These are phyloP conservation scores for Spicauda simplicius DNA, from an alignment of 2,888 invertebrate genomes.

Conservation along the genomic window DNA sequence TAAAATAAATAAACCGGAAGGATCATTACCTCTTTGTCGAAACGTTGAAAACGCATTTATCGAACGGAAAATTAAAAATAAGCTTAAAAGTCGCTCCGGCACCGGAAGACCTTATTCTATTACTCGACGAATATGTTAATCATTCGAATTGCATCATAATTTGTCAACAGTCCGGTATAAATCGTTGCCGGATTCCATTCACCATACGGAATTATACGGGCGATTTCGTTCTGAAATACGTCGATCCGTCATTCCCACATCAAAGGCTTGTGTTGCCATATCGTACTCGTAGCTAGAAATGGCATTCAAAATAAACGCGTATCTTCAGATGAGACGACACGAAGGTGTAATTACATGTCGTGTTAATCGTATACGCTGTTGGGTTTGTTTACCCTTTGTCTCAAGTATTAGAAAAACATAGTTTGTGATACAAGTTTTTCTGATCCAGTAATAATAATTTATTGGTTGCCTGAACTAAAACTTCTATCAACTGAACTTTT, in stretches of 20 bases:
- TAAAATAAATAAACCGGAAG: no score
- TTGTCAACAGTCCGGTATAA: constrained; percentile 29
- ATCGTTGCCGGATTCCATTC: constrained; percentile 13
- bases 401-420: no score
- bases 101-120: constrained; percentile 16
- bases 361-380: no score
- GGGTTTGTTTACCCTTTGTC: no score
- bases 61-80: background rate
- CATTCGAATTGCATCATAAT: constrained; percentile 34
- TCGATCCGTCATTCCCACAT: constrained; percentile 32
- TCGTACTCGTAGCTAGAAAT: constrained; percentile 25
- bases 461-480: no score
- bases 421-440: no score
- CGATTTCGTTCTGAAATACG: constrained; percentile 33
- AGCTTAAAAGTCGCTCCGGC: background rate
- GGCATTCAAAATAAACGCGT: constrained; percentile 30
- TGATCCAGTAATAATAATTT: no score
- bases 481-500: no score
- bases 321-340: constrained; percentile 10
- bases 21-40: background rate
- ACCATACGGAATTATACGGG: constrained; percentile 23
- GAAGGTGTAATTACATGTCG: background rate
- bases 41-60: background rate
- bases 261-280: constrained; percentile 27
- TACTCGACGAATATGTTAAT: constrained; percentile 18